Evolutionary conservation across 2,888 invertebrate genomes (phyloP), one percentile per base, ranked within the genome.

Genomic region (Tuberolachnus salignus): DNA sequence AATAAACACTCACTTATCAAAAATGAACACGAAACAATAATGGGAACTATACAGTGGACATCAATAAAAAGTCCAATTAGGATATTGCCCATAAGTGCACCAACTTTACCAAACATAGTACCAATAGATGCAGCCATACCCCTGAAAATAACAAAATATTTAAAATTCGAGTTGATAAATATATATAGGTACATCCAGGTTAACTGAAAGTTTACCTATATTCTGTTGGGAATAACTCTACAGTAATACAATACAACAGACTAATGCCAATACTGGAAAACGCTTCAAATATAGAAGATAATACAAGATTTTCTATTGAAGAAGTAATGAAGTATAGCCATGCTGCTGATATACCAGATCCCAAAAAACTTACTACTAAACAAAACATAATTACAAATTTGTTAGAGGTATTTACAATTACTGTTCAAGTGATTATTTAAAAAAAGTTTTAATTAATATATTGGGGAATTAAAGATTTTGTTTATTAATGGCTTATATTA

Each of bases 211-310:
- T 85, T 85, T 86, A 92, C 92, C 92, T 91, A 85, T 92, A 89
- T 87, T 93, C 92, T 81, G 93, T 93, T 83, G 93, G 93, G 87
- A 93, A 93, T 84, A 93, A 87, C 85, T 93, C 93, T 81, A 93
- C 92, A 85, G 92, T 90, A 64, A 92, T 91, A 85, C 92, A 92
- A 86, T 92, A 93, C 72, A 93, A 91, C 80, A 92, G 89, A 86
- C 92, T 92, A 85, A 93, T 92, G 83, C 91, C 92, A 82, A 92
- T 88, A 72, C 92, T 92, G 66, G 93, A 92, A 70, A 92, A 87
- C 1, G 92, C 92, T 86, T 93, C 92, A 85, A 92, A 93, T 84
- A 92, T 89, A 84, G 92, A 92, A 1, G 92, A 92, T 63, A 93
- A 86, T 70, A 92, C 88, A 84, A 93, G 86, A 86, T 92, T 93